A percentile compares a stretch with the other conserved stretches of the same genome.
phyloP scores from a whole-genome alignment of 2,888 invertebrate genomes.

The Formica aserva region DNA sequence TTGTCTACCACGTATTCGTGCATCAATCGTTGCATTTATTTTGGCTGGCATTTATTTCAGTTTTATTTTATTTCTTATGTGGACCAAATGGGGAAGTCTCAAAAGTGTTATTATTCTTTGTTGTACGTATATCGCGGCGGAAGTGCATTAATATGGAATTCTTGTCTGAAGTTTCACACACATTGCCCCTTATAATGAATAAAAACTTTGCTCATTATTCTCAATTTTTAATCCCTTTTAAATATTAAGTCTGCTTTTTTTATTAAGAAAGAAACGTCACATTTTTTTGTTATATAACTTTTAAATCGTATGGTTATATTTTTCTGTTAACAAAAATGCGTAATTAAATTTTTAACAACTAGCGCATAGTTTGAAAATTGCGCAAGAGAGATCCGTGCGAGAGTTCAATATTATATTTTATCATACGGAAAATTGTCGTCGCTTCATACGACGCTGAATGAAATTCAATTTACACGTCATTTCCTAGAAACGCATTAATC shows the following conservation, averaged over 20 bases:
- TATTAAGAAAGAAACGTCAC: background rate
- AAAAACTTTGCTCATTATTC: background rate
- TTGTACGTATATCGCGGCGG: background rate
- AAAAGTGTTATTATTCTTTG: background rate
- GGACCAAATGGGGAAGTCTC: background rate
- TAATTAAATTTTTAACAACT: background rate
- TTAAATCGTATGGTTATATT: background rate
- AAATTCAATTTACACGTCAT: conserved; percentile 34
- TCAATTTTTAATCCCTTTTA: background rate
- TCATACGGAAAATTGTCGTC: background rate
- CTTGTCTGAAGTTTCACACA: background rate
- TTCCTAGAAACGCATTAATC: background rate
- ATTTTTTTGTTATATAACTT: background rate
- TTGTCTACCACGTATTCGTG: conserved; percentile 25
- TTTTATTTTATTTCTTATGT: conserved; percentile 18
- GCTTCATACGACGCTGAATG: background rate
- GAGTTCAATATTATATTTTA: background rate
- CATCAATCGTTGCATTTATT: conserved; percentile 24
- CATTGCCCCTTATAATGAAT: background rate
- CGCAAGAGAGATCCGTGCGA: background rate
- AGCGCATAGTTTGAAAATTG: background rate
- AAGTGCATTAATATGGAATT: background rate
- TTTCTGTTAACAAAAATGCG: background rate
- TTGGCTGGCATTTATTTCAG: conserved; percentile 11
- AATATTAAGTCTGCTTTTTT: background rate